A percentile compares a stretch with the other conserved stretches of the same genome.
These are phyloP conservation scores for Thalassoma bifasciatum DNA, from an alignment of 2,113 vertebrate genomes.

Conservation along the genomic window DNA sequence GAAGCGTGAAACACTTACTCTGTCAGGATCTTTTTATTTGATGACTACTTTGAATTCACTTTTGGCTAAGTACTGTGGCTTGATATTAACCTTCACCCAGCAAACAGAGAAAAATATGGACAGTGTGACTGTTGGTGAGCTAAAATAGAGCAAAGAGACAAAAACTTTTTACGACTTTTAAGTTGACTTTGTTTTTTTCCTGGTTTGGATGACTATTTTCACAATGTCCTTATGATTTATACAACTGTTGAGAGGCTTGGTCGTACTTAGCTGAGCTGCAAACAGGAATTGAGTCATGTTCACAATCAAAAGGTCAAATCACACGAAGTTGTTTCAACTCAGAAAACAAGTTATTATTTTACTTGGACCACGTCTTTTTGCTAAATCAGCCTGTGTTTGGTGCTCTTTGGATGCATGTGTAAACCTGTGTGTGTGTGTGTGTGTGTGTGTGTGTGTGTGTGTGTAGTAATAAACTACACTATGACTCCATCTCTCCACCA, in stretches of 20 bases:
- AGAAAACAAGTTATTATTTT: slow-evolving; percentile 56
- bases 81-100: not conserved
- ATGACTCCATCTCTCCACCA: slow-evolving; percentile 78
- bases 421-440: slow-evolving; percentile 36
- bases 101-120: not conserved
- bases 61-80: not conserved
- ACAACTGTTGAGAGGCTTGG: not conserved
- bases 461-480: slow-evolving; percentile 67
- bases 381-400: slow-evolving; percentile 21
- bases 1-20: not conserved
- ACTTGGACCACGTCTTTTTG: slow-evolving; percentile 53
- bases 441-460: slow-evolving; percentile 23
- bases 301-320: slow-evolving; percentile 59
- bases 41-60: not conserved
- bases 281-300: slow-evolving; percentile 41
- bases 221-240: not conserved
- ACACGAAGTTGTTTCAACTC: slow-evolving; percentile 35
- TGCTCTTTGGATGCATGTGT: slow-evolving; percentile 49
- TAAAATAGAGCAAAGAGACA: too few relatives aligned
- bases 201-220: not conserved
- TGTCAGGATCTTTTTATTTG: not conserved
- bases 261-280: slow-evolving; percentile 13
- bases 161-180: too few relatives aligned
- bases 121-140: too few relatives aligned
- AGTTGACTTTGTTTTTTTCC: not conserved